Percentiles rank a stretch among this genome's conserved stretches.
These are phyloP conservation scores for Luperina testacea DNA, from an alignment of 2,888 invertebrate species.

Conservation along the genomic window DNA sequence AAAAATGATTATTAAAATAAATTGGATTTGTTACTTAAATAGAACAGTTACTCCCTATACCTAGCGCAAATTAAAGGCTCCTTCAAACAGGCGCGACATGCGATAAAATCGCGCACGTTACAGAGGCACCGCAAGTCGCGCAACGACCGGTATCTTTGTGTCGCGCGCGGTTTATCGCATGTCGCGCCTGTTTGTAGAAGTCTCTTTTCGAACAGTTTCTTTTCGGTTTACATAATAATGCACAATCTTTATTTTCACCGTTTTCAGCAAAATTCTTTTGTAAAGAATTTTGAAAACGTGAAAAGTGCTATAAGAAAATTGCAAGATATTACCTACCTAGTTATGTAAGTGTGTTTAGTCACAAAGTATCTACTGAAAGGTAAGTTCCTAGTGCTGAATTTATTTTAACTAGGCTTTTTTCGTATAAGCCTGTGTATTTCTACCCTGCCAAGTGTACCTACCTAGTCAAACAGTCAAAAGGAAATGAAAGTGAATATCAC, in stretches of 20 bases:
- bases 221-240: neutral
- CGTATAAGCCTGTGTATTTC: neutral
- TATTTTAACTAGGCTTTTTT: neutral
- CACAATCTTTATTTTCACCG: slow-evolving; percentile 4
- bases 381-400: slow-evolving; percentile 7
- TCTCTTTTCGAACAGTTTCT: neutral
- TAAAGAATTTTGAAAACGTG: slow-evolving; percentile 11
- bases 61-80: neutral
- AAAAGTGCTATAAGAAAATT: slow-evolving; percentile 22
- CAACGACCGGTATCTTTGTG: too few species aligned
- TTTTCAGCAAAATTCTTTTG: slow-evolving; percentile 5
- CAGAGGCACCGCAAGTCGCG: too few species aligned
- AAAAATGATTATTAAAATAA: neutral
- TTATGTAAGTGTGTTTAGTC: neutral
- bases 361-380: too few species aligned
- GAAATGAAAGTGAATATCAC: too few species aligned
- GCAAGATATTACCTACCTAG: slow-evolving; percentile 1
- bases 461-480: too few species aligned
- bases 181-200: too few species aligned
- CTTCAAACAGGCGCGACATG: too few species aligned
- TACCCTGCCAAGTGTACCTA: neutral
- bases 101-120: too few species aligned
- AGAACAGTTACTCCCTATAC: neutral
- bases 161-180: too few species aligned
- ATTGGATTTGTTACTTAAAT: neutral